Evolutionary conservation across 2,797 vertebrate species (phyloP).

Genomic region (Carapus acus): DNA sequence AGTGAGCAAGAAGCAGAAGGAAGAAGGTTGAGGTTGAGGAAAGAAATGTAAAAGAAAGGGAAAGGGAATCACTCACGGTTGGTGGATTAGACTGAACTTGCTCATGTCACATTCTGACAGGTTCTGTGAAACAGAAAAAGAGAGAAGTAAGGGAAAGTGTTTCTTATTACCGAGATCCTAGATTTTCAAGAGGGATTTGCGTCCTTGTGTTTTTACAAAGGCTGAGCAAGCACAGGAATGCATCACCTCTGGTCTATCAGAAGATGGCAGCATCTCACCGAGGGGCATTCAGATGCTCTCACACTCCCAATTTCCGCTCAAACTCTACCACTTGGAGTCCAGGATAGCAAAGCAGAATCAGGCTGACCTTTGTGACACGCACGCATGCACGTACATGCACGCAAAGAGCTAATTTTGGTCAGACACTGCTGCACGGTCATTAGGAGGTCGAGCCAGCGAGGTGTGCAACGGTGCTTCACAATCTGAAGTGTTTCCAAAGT

Average conservation of each 20-base stretch:
- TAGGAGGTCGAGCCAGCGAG: background rate
- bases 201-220: background rate
- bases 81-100: conserved; percentile 76
- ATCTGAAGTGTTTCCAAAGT: background rate
- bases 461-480: background rate
- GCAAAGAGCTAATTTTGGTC: background rate
- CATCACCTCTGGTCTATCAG: conserved; percentile 34
- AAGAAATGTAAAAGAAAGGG: background rate
- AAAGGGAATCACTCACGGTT: conserved; percentile 73
- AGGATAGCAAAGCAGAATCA: background rate
- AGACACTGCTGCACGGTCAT: background rate
- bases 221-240: background rate
- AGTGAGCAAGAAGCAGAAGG: background rate
- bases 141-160: conserved; percentile 11
- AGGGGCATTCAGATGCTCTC: background rate
- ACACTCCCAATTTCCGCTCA: background rate
- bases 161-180: too few relatives aligned
- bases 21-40: background rate
- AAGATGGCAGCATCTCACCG: conserved; percentile 64
- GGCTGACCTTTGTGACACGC: background rate
- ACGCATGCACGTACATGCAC: too few relatives aligned
- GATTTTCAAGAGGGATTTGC: too few relatives aligned
- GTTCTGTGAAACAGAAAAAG: conserved; percentile 65
- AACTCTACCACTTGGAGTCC: background rate
- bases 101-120: conserved; percentile 72